These are phyloP conservation scores for Suricata suricatta DNA, from an alignment of 2,113 vertebrate genomes.

Conservation along the genomic window DNA sequence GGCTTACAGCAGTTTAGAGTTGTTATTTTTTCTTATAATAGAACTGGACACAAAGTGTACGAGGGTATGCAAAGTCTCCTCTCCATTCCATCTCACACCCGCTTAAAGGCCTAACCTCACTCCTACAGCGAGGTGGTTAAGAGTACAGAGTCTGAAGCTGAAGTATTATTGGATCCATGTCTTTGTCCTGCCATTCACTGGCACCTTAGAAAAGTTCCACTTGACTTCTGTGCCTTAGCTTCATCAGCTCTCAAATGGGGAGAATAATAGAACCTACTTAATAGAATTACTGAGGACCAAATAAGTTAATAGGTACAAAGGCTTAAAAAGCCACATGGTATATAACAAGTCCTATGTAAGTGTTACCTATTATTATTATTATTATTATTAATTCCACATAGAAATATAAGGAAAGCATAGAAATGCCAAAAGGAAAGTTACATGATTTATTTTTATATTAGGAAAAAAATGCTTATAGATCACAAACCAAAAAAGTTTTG, in stretches of 20 bases:
- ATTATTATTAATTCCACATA: background rate
- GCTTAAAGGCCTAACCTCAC: background rate
- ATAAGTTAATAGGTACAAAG: background rate
- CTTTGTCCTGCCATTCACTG: background rate
- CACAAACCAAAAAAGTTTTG: background rate
- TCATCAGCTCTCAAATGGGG: background rate
- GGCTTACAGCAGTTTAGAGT: background rate
- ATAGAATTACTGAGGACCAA: background rate
- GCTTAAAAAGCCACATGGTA: background rate
- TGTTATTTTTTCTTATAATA: background rate
- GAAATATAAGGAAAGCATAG: background rate
- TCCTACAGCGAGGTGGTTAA: background rate
- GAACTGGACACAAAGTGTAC: background rate
- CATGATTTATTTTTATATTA: background rate
- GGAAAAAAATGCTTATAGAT: constrained; percentile 3
- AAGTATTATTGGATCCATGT: background rate
- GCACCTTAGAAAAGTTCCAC: background rate
- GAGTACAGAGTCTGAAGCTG: background rate
- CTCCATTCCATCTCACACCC: background rate
- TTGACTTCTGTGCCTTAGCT: background rate
- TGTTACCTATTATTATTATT: background rate
- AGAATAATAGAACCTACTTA: background rate
- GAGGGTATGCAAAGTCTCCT: background rate
- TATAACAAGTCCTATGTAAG: background rate
- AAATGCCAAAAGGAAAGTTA: background rate